Evolutionary conservation across 2,113 vertebrate species (phyloP), one percentile per base, ranked within the genome.

Genomic region (Onychostoma macrolepis): DNA sequence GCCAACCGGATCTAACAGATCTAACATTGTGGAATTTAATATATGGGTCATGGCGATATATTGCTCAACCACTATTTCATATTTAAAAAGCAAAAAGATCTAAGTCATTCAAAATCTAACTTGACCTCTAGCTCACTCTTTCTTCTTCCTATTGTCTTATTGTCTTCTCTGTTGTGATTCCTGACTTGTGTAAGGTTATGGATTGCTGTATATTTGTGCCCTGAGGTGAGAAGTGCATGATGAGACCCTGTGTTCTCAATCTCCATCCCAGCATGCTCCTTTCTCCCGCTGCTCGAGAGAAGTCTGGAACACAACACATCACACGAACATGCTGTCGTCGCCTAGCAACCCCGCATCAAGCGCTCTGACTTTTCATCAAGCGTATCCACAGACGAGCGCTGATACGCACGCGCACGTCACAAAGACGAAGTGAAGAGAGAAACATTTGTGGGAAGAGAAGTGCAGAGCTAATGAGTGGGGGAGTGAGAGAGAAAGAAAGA

Each of bases 331-430:
- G 24, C 50, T 6, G 36, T 53, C 1, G 77, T 89, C 72, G 58
- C 85, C 79, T 81, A 87, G 87, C 69, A 43, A 85, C 12, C 1
- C 75, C 63, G 11, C 36, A 36, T 48, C 75, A 48, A 83, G 63
- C 41, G 76, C 80, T 56, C 50, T 26, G 58, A 61, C 45, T 26
- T 69, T 61, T 83, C n/a, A 71, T 13, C 36, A 69, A 77, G 74
- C 63, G 21, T 80, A 63, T 67, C 71, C 36, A 75, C 12, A 43
- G 36, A 75, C 43, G 61, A 75, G 50, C 6, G 10, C 9, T 19
- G 13, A 71, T 24, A 30, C 21, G 30, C 53, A 21, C 28, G 11
- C 53, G 1, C 28, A 41, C 56, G 36, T 28, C n/a, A 86, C 43
- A 56, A 65, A 80, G 24, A 45, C 28, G 6, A 61, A 30, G 45